A percentile compares a stretch with the other conserved stretches of the same genome.
Evolutionary conservation across 2,113 vertebrate species (phyloP).

Genomic region (Porphyrio hochstetteri): DNA sequence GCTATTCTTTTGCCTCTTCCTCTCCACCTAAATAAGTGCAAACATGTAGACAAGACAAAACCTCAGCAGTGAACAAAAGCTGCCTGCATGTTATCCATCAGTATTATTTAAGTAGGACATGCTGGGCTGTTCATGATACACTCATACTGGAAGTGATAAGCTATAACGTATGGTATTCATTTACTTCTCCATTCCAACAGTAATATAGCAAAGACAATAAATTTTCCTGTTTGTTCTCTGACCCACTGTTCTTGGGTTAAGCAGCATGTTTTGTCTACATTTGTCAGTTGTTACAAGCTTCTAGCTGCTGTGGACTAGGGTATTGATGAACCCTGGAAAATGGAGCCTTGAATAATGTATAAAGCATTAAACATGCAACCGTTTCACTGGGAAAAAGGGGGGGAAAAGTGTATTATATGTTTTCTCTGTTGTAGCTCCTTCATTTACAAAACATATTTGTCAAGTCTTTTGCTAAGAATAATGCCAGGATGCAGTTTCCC

Average conservation of each 20-base stretch:
- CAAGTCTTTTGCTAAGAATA: constrained; percentile 85
- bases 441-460: constrained; percentile 87
- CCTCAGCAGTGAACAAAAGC: constrained; percentile 68
- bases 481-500: constrained; percentile 78
- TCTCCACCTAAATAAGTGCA: background rate
- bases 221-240: constrained; percentile 80
- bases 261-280: constrained; percentile 79
- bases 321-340: constrained; percentile 77
- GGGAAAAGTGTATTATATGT: constrained; percentile 69
- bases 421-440: constrained; percentile 81
- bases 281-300: constrained; percentile 80
- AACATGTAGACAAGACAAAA: constrained; percentile 64
- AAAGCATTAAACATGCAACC: constrained; percentile 76
- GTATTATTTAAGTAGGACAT: constrained; percentile 66
- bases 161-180: constrained; percentile 73
- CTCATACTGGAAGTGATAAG: constrained; percentile 72
- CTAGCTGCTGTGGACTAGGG: constrained; percentile 70
- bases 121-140: constrained; percentile 60
- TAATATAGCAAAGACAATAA: constrained; percentile 77
- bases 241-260: constrained; percentile 79
- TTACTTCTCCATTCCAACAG: constrained; percentile 68
- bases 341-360: constrained; percentile 80
- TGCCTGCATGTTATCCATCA: constrained; percentile 66
- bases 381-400: constrained; percentile 54
- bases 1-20: constrained; percentile 22